Percentiles rank a stretch among this genome's conserved stretches.
These are phyloP conservation scores for Colaptes auratus DNA, from an alignment of 2,113 vertebrate species.

Conservation along the genomic window DNA sequence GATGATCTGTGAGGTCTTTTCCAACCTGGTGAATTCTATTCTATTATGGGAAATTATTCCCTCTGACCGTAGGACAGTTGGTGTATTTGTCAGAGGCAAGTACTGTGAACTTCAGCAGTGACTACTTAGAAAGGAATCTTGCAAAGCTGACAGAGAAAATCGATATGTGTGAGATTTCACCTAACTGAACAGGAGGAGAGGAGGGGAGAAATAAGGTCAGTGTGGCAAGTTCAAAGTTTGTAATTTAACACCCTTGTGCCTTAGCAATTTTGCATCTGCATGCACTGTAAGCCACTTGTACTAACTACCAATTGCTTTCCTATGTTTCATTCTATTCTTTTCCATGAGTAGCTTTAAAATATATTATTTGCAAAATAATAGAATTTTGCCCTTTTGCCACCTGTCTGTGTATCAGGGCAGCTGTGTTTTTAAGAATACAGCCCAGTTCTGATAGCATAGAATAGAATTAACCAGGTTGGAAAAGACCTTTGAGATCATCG, in stretches of 20 bases:
- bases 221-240: neutral
- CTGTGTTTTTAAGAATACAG: too few species aligned
- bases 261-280: neutral
- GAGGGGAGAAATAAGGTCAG: neutral
- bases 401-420: neutral
- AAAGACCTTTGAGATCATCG: too few species aligned
- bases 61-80: neutral
- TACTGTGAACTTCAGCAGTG: neutral
- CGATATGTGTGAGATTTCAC: neutral
- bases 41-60: neutral
- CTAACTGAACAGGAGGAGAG: neutral
- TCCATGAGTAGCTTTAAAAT: neutral
- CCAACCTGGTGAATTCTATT: too few species aligned
- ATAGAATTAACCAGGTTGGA: too few species aligned
- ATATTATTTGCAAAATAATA: neutral
- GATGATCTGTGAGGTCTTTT: too few species aligned
- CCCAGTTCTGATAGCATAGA: too few species aligned
- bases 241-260: neutral
- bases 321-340: neutral
- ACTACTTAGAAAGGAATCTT: neutral
- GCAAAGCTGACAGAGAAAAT: neutral
- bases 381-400: neutral
- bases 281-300: too few species aligned
- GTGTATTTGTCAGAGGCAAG: neutral
- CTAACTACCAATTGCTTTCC: neutral